Percentiles rank a stretch among this genome's conserved stretches.
Conservation (phyloP, 2,113 vertebrate genomes). For the Acinonyx jubatus region DNA sequence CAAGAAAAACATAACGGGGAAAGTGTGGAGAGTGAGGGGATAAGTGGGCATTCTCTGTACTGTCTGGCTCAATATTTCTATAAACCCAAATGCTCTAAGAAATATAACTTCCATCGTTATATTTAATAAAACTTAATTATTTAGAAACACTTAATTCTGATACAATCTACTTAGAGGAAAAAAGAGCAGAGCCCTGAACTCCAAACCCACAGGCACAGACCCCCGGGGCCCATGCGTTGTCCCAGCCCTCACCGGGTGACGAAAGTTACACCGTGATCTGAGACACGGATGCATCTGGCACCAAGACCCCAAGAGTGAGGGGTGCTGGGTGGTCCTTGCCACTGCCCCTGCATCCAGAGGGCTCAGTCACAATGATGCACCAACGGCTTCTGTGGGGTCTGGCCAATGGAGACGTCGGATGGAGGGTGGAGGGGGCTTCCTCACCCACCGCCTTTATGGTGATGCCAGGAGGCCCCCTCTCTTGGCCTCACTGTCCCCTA, state of each 20-base stretch:
- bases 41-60: background rate
- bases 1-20: background rate
- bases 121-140: background rate
- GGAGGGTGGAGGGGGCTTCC: no score
- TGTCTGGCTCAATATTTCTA: background rate
- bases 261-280: accelerated
- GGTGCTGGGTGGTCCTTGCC: background rate
- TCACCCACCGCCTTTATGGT: accelerated
- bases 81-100: background rate
- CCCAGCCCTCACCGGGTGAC: background rate
- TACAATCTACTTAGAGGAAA: background rate
- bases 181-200: background rate
- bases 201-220: background rate
- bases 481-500: no score
- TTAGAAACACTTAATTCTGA: background rate
- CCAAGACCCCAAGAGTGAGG: background rate
- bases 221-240: accelerated
- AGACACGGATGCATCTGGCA: background rate
- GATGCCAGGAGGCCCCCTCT: background rate
- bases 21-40: no score
- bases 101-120: background rate
- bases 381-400: background rate
- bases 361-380: background rate
- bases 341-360: background rate
- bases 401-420: background rate